phyloP scores from a whole-genome alignment of 1,140 invertebrate species.

The Hirudo medicinalis region DNA sequence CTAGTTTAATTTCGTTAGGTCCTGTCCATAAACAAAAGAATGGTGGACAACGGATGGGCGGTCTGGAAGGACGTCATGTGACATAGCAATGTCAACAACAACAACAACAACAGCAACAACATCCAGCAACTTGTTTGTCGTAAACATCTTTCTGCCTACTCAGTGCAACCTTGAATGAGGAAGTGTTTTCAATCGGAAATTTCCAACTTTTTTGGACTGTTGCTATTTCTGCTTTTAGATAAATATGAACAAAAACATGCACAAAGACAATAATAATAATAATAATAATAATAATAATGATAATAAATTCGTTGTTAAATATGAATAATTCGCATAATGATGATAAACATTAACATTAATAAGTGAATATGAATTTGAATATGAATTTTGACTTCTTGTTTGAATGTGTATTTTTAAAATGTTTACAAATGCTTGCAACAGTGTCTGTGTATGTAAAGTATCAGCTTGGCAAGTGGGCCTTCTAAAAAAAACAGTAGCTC shows the following conservation, averaged over 20 bases:
- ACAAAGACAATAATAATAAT: not conserved
- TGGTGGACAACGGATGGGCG: constrained; percentile 3
- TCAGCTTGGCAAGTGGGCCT: too few relatives aligned
- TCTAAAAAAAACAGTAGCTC: too few relatives aligned
- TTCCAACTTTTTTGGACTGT: not conserved
- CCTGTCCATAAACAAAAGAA: not conserved
- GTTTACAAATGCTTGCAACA: too few relatives aligned
- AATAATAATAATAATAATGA: not conserved
- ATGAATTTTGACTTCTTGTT: too few relatives aligned
- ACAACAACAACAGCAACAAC: too few relatives aligned
- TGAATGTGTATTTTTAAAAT: too few relatives aligned
- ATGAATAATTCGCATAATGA: constrained; percentile 7
- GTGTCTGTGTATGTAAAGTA: too few relatives aligned
- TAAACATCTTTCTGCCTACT: not conserved
- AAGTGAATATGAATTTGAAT: not conserved
- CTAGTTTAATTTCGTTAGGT: not conserved
- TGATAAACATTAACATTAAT: not conserved
- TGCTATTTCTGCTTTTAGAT: not conserved
- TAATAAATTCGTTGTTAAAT: not conserved
- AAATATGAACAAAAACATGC: not conserved
- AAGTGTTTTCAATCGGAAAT: not conserved
- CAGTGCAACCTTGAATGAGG: not conserved
- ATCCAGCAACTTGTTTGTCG: too few relatives aligned
- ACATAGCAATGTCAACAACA: too few relatives aligned
- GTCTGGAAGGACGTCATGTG: not conserved